Evolutionary conservation across 2,113 vertebrate species (phyloP).

Genomic region (Scomber japonicus): DNA sequence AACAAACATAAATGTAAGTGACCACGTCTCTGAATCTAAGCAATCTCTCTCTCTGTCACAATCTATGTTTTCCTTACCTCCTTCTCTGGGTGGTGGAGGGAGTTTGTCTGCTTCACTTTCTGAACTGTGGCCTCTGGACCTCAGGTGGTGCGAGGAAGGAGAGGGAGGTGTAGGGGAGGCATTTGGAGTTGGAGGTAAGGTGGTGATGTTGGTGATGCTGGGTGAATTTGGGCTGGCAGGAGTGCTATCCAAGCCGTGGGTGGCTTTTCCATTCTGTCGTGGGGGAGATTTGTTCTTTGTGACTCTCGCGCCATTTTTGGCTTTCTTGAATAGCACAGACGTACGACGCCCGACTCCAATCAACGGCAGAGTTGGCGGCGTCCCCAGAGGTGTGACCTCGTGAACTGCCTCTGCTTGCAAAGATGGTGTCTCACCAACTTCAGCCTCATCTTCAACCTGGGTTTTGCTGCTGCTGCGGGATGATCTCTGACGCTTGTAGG

Average conservation of each 20-base stretch:
- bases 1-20: constrained; percentile 36
- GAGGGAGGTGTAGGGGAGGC: constrained; percentile 65
- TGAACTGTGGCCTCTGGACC: constrained; percentile 82
- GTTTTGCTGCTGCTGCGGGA: constrained; percentile 86
- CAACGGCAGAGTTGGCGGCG: constrained; percentile 72
- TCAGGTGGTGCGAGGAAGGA: constrained; percentile 75
- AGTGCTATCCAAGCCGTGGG: constrained; percentile 71
- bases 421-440: constrained; percentile 82
- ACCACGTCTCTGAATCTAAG: neutral
- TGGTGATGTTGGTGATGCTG: constrained; percentile 48
- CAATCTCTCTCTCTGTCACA: neutral
- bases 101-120: constrained; percentile 87
- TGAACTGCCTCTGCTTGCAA: constrained; percentile 80
- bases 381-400: constrained; percentile 84
- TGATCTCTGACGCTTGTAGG: constrained; percentile 86
- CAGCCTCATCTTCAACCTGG: constrained; percentile 82
- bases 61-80: constrained; percentile 49
- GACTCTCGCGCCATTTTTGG: constrained; percentile 91
- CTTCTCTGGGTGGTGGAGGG: constrained; percentile 80
- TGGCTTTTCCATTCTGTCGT: constrained; percentile 86
- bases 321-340: constrained; percentile 94
- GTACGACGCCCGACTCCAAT: constrained; percentile 91
- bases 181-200: constrained; percentile 61
- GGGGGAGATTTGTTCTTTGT: constrained; percentile 83
- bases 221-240: constrained; percentile 48